Evolutionary conservation across 2,888 invertebrate species (phyloP).

Genomic region (Oxyteleia sp.): DNA sequence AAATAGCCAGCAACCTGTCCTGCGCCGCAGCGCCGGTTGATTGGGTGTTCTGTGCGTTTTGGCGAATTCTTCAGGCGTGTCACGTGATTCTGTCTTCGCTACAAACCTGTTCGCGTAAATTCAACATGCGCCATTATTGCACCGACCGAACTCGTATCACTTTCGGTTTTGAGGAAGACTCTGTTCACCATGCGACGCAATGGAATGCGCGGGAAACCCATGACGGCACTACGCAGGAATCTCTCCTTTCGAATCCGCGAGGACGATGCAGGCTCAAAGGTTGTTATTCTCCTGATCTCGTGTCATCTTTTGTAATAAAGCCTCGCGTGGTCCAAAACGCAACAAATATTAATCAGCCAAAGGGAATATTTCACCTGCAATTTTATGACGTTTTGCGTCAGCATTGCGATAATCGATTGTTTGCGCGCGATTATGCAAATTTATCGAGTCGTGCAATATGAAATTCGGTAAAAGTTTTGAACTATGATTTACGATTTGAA

Average conservation of each 20-base stretch:
- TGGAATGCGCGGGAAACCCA: conserved; percentile 81
- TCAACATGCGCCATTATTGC: conserved; percentile 71
- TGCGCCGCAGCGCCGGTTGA: conserved; percentile 54
- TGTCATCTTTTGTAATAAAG: conserved; percentile 55
- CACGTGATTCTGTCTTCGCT: conserved; percentile 69
- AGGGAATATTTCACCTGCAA: conserved; percentile 11
- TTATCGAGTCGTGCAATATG: too few species aligned
- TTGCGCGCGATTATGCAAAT: too few species aligned
- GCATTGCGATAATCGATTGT: conserved; percentile 32
- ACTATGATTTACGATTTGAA: too few species aligned
- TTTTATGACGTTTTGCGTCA: conserved; percentile 25
- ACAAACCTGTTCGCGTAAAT: conserved; percentile 72
- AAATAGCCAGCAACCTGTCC: conserved; percentile 65
- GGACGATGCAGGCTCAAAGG: conserved; percentile 80
- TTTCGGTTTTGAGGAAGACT: conserved; percentile 82
- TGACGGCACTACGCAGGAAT: conserved; percentile 84
- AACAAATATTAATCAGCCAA: conserved; percentile 32
- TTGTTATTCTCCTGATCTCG: conserved; percentile 69
- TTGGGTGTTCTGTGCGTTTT: conserved; percentile 57
- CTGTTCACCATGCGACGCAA: conserved; percentile 73
- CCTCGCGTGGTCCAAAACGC: conserved; percentile 26
- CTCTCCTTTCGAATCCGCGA: conserved; percentile 84
- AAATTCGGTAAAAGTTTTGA: too few species aligned
- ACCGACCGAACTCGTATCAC: conserved; percentile 77
- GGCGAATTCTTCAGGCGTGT: conserved; percentile 63